Percentiles rank a stretch among this genome's conserved stretches.
Evolutionary conservation across 2,113 vertebrate genomes (phyloP).

Genomic region (Diadophis punctatus): DNA sequence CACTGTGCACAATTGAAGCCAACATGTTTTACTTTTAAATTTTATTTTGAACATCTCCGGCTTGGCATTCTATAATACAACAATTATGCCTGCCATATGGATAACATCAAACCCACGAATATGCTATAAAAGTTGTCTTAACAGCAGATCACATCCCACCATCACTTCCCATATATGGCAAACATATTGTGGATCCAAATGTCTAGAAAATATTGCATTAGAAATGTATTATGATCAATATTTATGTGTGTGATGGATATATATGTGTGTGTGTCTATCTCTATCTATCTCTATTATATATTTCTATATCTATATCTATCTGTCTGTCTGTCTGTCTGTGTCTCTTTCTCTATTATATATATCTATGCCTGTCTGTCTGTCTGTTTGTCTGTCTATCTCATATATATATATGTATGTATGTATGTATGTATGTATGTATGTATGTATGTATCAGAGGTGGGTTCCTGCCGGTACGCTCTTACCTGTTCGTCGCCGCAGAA

Average conservation of each 20-base stretch:
- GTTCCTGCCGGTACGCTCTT: no score
- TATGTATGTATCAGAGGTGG: no score
- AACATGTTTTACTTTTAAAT: background rate
- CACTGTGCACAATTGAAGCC: background rate
- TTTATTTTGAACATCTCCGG: background rate
- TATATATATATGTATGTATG: no score
- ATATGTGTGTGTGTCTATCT: no score
- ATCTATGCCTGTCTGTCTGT: no score
- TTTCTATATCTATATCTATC: background rate
- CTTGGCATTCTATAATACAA: constrained; percentile 17
- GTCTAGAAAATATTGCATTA: background rate
- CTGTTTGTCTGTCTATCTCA: no score
- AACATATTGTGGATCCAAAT: background rate
- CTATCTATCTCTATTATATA: no score
- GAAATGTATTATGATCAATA: background rate
- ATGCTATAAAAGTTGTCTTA: background rate
- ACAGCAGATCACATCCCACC: background rate
- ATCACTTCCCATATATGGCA: constrained; percentile 1
- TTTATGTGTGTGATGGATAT: no score
- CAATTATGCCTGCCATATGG: constrained; percentile 20
- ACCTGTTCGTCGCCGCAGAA: no score
- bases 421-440: no score
- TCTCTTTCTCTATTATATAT: no score
- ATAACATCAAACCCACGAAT: constrained; percentile 34
- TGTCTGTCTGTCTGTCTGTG: background rate